Evolutionary conservation across 2,113 vertebrate genomes (phyloP).

Genomic region (Salvelinus fontinalis): DNA sequence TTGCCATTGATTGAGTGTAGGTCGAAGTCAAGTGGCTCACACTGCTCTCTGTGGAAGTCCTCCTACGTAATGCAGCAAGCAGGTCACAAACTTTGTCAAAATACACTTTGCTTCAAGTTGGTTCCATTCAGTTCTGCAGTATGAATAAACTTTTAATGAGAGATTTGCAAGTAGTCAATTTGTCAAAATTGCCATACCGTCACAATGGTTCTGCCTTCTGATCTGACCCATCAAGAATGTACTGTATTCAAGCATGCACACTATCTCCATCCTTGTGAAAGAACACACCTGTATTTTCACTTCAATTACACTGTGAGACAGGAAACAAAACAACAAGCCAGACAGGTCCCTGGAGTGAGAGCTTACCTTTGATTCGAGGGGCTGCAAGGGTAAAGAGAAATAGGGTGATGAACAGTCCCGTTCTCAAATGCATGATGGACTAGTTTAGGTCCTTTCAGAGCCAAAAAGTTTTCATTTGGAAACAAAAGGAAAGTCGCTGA

Average conservation of each 20-base stretch:
- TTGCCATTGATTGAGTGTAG: conserved; percentile 15
- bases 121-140: neutral
- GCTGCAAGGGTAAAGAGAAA: neutral
- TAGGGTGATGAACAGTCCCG: conserved; percentile 1
- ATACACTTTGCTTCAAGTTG: neutral
- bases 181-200: neutral
- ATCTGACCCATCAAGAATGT: neutral
- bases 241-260: neutral
- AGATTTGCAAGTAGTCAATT: neutral
- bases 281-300: neutral
- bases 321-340: conserved; percentile 17
- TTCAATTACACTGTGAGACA: neutral
- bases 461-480: conserved; percentile 31
- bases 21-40: conserved; percentile 11
- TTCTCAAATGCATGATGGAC: conserved; percentile 3
- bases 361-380: conserved; percentile 80
- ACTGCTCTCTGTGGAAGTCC: neutral
- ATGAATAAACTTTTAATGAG: neutral
- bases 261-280: neutral
- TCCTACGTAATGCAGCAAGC: neutral
- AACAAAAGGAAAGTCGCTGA: conserved; percentile 24
- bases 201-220: neutral
- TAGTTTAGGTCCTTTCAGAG: neutral
- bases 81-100: neutral
- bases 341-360: conserved; percentile 3